Evolutionary conservation across 2,888 invertebrate genomes (phyloP), one percentile per base, ranked within the genome.

Genomic region (Drymonia ruficornis): DNA sequence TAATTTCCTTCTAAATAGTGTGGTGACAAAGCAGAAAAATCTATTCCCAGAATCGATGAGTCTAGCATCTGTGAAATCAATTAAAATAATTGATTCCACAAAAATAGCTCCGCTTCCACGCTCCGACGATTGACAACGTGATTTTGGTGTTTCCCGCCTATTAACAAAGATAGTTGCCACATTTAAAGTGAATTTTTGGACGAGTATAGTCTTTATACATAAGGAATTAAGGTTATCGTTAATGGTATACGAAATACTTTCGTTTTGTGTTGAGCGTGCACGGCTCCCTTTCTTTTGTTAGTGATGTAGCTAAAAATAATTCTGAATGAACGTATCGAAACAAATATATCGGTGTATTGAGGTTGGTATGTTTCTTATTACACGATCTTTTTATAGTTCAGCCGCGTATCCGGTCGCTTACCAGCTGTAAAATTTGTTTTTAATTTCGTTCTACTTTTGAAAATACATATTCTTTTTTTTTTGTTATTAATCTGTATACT

Each of bases 31-130:
- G 63, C 69, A 72, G 70, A 63, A 67, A 59, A 67, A 63, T 67
- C 59, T 63, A 69, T 74, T 70, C 69, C 57, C 63, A 61, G 67
- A 74, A 71, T 70, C 63, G 70, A 70, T 65, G 58, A 63, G 59
- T 59, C 53, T 40, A 56, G 72, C 83, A 81, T 86, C 87, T 88
- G 89, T 87, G 77, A 82, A 86, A 87, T 89, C 91, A 89, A 90
- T 91, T 91, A 88, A 82, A 83, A 83, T 89, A 90, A 91, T 91
- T 87, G 89, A 87, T 84, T 82, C 83, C 52, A 78, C 88, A 85
- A 84, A 87, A 89, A 90, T 89, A 85, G 86, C 82, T 83, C 70
- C 87, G 88, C 87, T 90, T 90, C 91, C 84, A 59, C 61, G 49
- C 50, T 60, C 52, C 65, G 78, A 67, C 83, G 87, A 89, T 83